phyloP scores from a whole-genome alignment of 1,140 invertebrate genomes.

The Eriosoma lanigerum region DNA sequence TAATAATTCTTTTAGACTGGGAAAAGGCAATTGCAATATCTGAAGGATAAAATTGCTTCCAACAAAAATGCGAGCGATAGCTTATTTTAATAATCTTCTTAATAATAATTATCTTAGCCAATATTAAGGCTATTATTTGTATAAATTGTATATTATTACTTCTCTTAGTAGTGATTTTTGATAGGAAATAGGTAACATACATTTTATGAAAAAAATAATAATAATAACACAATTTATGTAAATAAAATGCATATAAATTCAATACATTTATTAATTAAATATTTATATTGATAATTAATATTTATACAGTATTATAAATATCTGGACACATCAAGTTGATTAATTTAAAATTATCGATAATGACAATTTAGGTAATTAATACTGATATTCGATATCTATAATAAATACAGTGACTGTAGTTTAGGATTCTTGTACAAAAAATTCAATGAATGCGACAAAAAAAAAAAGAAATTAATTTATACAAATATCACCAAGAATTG shows the following conservation, averaged over 20 bases:
- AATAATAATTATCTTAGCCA: no score
- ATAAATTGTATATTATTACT: no score
- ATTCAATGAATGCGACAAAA: background rate
- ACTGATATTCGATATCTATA: slow-evolving; percentile 26
- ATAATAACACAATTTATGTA: no score
- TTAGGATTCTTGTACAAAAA: slow-evolving; percentile 4
- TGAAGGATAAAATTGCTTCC: no score
- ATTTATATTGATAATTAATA: slow-evolving; percentile 28
- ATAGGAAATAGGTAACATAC: no score
- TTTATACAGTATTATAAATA: slow-evolving; percentile 24
- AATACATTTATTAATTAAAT: slow-evolving; percentile 25
- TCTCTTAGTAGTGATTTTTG: no score
- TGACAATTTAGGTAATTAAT: slow-evolving; percentile 26
- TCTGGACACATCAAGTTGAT: slow-evolving; percentile 18
- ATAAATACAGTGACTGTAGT: background rate
- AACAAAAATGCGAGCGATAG: no score
- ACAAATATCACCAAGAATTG: background rate
- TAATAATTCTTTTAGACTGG: no score
- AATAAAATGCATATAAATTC: slow-evolving; percentile 16
- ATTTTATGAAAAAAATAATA: no score
- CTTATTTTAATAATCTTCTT: no score
- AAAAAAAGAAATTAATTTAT: background rate
- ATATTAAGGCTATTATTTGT: no score
- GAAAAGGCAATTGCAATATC: no score
- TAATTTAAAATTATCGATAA: background rate